phyloP scores from a whole-genome alignment of 2,113 vertebrate species.

The Xyliphius kryptos region DNA sequence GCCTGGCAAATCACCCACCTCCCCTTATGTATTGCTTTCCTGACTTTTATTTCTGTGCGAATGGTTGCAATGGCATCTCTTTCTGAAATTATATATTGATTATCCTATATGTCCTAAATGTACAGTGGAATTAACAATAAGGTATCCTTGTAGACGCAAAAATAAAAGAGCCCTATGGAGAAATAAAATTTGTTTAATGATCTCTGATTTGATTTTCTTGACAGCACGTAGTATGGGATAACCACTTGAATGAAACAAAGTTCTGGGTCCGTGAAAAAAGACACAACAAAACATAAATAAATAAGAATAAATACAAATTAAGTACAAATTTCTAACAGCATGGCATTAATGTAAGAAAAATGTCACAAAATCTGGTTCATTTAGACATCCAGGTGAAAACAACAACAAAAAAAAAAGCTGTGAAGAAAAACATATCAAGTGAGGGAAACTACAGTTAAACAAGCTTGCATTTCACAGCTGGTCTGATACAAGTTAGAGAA shows the following conservation, averaged over 20 bases:
- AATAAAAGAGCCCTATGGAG: too few species aligned
- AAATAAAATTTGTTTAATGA: too few species aligned
- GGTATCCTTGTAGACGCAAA: too few species aligned
- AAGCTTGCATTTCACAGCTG: constrained; percentile 29
- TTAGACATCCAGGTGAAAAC: constrained; percentile 21
- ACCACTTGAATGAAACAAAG: constrained; percentile 70
- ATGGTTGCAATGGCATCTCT: too few species aligned
- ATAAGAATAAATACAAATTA: constrained; percentile 48
- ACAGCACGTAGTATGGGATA: constrained; percentile 58
- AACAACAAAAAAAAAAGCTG: constrained; percentile 9
- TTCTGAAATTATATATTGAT: too few species aligned
- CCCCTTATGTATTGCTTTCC: too few species aligned
- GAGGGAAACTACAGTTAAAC: neutral
- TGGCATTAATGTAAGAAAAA: too few species aligned
- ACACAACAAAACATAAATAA: constrained; percentile 63
- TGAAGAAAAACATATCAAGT: neutral
- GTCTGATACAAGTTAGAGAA: too few species aligned
- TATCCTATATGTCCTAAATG: too few species aligned
- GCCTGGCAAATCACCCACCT: too few species aligned
- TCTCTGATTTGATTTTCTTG: constrained; percentile 5
- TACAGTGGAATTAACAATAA: too few species aligned
- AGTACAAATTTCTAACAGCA: constrained; percentile 53
- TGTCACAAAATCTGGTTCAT: neutral
- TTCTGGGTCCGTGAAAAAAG: constrained; percentile 67
- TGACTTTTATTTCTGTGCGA: too few species aligned